Base-by-base conservation (phyloP, 2,888 invertebrate species). In the Volucella zonaria region DNA sequence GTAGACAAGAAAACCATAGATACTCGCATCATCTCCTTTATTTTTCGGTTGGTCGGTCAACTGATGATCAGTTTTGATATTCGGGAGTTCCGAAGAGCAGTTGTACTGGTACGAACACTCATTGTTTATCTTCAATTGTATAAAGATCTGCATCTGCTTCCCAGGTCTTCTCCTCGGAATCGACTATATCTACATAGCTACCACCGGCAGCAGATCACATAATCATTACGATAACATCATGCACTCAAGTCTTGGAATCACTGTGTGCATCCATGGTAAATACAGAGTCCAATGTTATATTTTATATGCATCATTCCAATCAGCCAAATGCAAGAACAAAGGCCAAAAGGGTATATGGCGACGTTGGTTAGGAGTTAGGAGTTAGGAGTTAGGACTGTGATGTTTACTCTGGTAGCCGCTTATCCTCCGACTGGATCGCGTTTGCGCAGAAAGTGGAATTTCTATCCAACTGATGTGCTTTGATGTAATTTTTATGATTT, bases 401-500 rank as follows among this genome's bases (percentile, higher is more conserved):
- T 31, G 31, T 31, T 31, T 45, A 40, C 70, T 49, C 23, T n/a
- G 42, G 15, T 54, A 23, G 23, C 54, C 14, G 54, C 61, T 51
- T 45, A 38, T 45, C 23, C 51, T 52, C 45, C 18, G 67, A 38
- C 62, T 23, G 64, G 18, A 49, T 42, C 51, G 42, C 42, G 42
- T 56, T 47, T 23, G n/a, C 42, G 12, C 11, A 18, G 12, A 43
- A n/a, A 67, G 8, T 42, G 70, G 64, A 70, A 59, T 79, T 74
- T 52, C 43, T 67, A 73, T 67, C 59, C 62, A 51, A 68, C 66
- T 52, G 73, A 68, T 62, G 74, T 71, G 64, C 61, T 71, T 54
- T 70, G 71, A 74, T 75, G 80, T 62, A 66, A 67, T 77, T 81
- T 85, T 73, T 85, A 85, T 85, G 85, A 85, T 85, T 85, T 85